phyloP scores from a whole-genome alignment of 2,797 vertebrate species.

The Iguana delicatissima region DNA sequence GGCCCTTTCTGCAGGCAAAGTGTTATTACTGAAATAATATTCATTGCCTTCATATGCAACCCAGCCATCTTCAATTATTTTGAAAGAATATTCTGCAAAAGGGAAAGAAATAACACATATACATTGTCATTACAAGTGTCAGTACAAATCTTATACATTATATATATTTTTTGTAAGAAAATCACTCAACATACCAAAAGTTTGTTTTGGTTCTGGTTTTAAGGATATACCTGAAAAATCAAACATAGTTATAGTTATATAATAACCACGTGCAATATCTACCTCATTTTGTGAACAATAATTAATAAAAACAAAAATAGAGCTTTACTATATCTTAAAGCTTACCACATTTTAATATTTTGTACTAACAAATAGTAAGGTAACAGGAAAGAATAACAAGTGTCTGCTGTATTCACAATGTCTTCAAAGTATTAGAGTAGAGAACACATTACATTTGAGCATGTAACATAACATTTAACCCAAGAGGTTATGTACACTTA shows the following conservation, averaged over 20 bases:
- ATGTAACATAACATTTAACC: not conserved
- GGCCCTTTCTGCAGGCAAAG: slow-evolving; percentile 83
- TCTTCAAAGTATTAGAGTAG: not conserved
- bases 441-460: not conserved
- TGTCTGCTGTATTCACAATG: not conserved
- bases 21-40: slow-evolving; percentile 84
- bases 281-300: not conserved
- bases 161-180: not conserved
- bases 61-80: slow-evolving; percentile 88
- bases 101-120: not conserved
- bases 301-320: not conserved
- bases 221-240: slow-evolving; percentile 81
- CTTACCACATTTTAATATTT: not conserved
- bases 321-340: not conserved
- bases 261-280: not conserved
- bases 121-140: not conserved
- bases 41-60: slow-evolving; percentile 84
- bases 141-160: not conserved
- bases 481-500: not conserved
- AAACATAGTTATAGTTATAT: slow-evolving; percentile 17
- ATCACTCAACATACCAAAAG: slow-evolving; percentile 70
- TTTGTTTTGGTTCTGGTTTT: slow-evolving; percentile 77
- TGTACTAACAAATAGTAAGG: not conserved
- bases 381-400: not conserved
- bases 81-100: slow-evolving; percentile 10